A percentile compares a stretch with the other conserved stretches of the same genome.
Evolutionary conservation across 2,888 invertebrate genomes (phyloP).

Genomic region (Pristionchus japonicus): DNA sequence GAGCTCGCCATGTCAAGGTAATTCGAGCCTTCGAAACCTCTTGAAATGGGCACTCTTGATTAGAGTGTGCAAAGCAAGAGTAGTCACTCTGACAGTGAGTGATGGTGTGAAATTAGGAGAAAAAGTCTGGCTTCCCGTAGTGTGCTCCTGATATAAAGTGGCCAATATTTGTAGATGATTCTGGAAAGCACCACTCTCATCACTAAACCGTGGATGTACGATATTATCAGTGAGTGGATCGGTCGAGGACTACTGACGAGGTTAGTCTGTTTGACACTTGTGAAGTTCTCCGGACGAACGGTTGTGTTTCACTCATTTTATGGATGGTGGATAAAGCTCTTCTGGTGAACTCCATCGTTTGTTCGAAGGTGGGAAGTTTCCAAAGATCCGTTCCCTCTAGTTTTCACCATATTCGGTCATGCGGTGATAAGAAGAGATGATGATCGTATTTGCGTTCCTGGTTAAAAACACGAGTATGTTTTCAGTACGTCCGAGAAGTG

Average conservation of each 20-base stretch:
- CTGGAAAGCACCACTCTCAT: not conserved
- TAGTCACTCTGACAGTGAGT: too few relatives aligned
- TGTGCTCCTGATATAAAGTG: too few relatives aligned
- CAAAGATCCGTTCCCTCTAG: not conserved
- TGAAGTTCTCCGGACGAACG: too few relatives aligned
- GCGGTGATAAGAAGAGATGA: not conserved
- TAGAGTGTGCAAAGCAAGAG: too few relatives aligned
- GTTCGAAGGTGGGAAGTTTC: too few relatives aligned
- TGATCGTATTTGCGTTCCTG: not conserved
- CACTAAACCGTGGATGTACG: not conserved
- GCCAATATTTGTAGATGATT: not conserved
- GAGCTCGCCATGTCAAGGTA: conserved; percentile 56
- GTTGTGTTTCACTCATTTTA: too few relatives aligned
- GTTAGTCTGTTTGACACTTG: not conserved
- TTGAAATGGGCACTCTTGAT: not conserved
- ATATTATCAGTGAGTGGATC: conserved; percentile 2
- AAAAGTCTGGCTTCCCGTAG: too few relatives aligned
- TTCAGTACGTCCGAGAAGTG: conserved; percentile 76
- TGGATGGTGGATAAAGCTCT: too few relatives aligned
- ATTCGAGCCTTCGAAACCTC: too few relatives aligned
- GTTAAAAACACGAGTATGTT: not conserved
- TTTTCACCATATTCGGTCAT: not conserved
- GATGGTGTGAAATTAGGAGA: too few relatives aligned
- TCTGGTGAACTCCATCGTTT: too few relatives aligned
- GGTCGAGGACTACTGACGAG: not conserved